These are phyloP conservation scores for Eledone cirrhosa DNA, from an alignment of 2,888 invertebrate species.

Conservation along the genomic window DNA sequence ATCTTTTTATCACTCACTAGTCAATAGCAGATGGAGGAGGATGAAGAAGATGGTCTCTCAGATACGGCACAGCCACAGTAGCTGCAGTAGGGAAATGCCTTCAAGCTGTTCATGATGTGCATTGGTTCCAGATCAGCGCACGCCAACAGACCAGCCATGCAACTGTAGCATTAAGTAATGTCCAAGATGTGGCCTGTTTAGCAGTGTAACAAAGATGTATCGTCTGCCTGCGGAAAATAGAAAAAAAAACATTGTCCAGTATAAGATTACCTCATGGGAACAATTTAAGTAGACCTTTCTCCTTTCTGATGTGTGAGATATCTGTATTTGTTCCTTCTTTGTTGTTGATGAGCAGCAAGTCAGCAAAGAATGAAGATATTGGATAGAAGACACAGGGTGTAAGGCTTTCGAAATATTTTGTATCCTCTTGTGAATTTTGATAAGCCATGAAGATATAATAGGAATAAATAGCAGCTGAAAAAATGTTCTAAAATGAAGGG, in stretches of 20 bases:
- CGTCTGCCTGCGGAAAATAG: slow-evolving; percentile 28
- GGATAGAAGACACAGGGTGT: neutral
- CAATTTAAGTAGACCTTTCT: slow-evolving; percentile 22
- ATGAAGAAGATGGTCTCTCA: neutral
- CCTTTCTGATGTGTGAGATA: neutral
- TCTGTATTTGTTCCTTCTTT: neutral
- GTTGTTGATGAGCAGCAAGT: neutral
- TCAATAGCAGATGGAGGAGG: neutral
- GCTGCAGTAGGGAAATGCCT: neutral
- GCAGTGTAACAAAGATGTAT: slow-evolving; percentile 24
- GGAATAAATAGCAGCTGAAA: slow-evolving; percentile 1
- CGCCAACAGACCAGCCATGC: slow-evolving; percentile 17
- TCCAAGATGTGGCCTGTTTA: slow-evolving; percentile 19
- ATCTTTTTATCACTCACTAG: slow-evolving; percentile 26
- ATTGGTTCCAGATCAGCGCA: slow-evolving; percentile 18
- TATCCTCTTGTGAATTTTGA: neutral
- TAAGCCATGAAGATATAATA: neutral
- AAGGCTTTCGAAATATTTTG: neutral
- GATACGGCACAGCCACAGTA: slow-evolving; percentile 23
- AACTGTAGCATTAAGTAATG: slow-evolving; percentile 17
- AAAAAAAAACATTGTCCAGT: slow-evolving; percentile 24
- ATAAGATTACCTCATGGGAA: slow-evolving; percentile 21
- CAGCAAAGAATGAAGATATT: neutral
- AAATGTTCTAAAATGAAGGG: slow-evolving; percentile 1
- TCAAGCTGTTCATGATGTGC: slow-evolving; percentile 14